Evolutionary conservation across 2,888 invertebrate species (phyloP).

Genomic region (Conistra vaccinii): DNA sequence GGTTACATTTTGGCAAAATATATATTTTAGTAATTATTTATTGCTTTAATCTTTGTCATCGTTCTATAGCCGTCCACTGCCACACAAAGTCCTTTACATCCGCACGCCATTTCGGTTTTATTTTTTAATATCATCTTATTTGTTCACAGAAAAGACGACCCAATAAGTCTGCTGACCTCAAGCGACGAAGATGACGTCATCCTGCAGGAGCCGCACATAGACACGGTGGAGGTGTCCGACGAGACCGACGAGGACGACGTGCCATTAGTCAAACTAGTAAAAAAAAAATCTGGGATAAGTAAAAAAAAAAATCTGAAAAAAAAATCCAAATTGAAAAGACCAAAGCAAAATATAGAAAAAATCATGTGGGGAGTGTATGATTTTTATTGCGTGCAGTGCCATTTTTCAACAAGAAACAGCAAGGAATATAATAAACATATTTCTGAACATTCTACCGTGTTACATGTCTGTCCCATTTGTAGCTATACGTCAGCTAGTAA

Average conservation of each 20-base stretch:
- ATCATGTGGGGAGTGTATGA: constrained; percentile 60
- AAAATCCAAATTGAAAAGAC: constrained; percentile 1
- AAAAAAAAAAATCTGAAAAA: constrained; percentile 46
- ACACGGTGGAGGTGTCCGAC: constrained; percentile 83
- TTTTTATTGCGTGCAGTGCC: constrained; percentile 78
- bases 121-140: neutral
- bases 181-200: constrained; percentile 87
- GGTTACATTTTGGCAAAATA: too few relatives aligned
- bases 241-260: constrained; percentile 85
- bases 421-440: constrained; percentile 69
- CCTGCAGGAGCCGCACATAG: constrained; percentile 83
- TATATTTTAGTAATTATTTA: too few relatives aligned
- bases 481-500: constrained; percentile 78
- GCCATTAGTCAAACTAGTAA: constrained; percentile 77
- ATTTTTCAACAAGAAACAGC: constrained; percentile 60
- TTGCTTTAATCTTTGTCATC: too few relatives aligned
- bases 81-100: too few relatives aligned
- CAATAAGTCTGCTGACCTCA: constrained; percentile 84
- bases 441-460: constrained; percentile 30
- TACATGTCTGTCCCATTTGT: constrained; percentile 79
- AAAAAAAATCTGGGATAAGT: constrained; percentile 43
- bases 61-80: too few relatives aligned
- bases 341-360: neutral
- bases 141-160: constrained; percentile 74
- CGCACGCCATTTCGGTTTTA: too few relatives aligned